Evolutionary conservation across 2,888 invertebrate species (phyloP).

Genomic region (Auanema freiburgensis): DNA sequence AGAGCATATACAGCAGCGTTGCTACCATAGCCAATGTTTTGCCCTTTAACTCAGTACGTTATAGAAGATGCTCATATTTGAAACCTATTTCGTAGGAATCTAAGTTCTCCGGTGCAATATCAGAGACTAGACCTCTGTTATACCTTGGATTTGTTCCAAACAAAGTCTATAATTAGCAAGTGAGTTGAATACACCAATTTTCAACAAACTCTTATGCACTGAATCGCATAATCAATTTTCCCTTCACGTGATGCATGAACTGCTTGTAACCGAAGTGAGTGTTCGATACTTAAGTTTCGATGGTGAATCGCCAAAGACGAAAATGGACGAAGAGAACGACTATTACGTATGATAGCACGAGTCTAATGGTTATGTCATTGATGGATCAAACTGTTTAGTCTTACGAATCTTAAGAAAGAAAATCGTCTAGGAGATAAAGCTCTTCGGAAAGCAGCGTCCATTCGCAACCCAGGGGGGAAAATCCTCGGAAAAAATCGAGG

Average conservation of each 20-base stretch:
- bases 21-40: conserved; percentile 57
- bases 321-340: conserved; percentile 38
- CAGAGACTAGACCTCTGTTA: conserved; percentile 41
- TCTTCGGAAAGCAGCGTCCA: conserved; percentile 19
- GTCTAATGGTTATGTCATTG: conserved; percentile 17
- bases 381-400: not conserved
- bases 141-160: conserved; percentile 52
- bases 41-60: conserved; percentile 38
- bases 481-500: conserved; percentile 10
- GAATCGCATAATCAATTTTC: conserved; percentile 1
- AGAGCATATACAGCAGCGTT: conserved; percentile 60
- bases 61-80: not conserved
- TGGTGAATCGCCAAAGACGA: conserved; percentile 26
- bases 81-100: conserved; percentile 59
- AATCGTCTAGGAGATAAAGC: not conserved
- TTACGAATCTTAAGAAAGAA: conserved; percentile 11
- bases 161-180: conserved; percentile 28
- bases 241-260: not conserved
- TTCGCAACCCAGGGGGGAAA: conserved; percentile 10
- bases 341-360: conserved; percentile 25
- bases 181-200: not conserved
- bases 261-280: conserved; percentile 2
- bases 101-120: conserved; percentile 41
- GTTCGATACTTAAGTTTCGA: conserved; percentile 16
- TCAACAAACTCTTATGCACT: conserved; percentile 2